Base-by-base conservation (phyloP, 2,113 vertebrate species). In the Spheniscus mendiculus region DNA sequence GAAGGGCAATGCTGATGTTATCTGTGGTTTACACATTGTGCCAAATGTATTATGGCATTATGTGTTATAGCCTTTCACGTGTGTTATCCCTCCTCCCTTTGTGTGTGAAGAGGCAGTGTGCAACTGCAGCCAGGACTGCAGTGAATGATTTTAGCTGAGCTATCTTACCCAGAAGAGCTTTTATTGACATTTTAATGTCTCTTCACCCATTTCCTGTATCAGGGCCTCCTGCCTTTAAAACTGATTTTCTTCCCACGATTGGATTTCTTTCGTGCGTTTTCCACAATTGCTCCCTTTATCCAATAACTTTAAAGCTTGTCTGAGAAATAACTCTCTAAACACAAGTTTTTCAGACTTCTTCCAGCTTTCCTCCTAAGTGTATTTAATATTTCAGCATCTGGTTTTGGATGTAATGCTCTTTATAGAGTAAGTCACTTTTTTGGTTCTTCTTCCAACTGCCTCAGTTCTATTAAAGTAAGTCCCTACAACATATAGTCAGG, bases 121-220 rank as follows among this genome's bases (percentile, higher is more conserved):
- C 61, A 91, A 59, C 76, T 61, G 42, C 61, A 87, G 50, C n/a
- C 65, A 67, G 55, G 44, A 71, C 44, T 74, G 81, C 66, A 91
- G 65, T 87, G 94, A 93, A 79, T 59, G n/a, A 95, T 85, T 94
- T 95, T 72, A 90, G 53, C 52, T 49, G 26, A 86, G 40, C 79
- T 95, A 34, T 94, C 87, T 89, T 87, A 67, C 89, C 61, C 84
- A 82, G 91, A 95, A 94, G n/a, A 74, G 65, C 82, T 56, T 53
- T 89, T 84, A 96, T 63, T 85, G 96, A 91, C 81, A 85, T 95
- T 97, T 96, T 95, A 89, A 89, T 85, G 78, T 79, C 65, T 89
- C 81, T 84, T 87, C 78, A 82, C 77, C 44, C 52, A 69, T 95
- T 96, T 95, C 40, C 47, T 71, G 0, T 71, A 74, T 76, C 83